Base-by-base conservation (phyloP, 92 coral and sea anemone species). In the Umimayanthus chanpuru region DNA sequence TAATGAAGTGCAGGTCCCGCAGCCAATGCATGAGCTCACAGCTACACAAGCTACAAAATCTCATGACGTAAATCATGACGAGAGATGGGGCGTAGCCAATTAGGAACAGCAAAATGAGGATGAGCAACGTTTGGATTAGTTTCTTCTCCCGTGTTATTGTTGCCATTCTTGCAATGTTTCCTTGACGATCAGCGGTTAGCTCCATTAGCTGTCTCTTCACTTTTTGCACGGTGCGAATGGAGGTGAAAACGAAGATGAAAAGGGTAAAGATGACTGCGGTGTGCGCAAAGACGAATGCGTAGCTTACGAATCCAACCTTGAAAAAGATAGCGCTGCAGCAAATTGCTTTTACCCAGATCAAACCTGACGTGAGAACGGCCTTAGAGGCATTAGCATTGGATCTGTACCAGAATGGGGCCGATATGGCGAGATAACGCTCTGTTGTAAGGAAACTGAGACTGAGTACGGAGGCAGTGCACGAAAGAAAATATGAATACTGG, bases 351-450 rank as follows among this genome's bases (percentile, higher is more conserved):
- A 68, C 53, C 87, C 87, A 83, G 7, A 83, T 50, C 29, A 83
- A 18, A 68, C n/a, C 61, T 14, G 78, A 70, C 29, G 76, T 83
- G 10, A 68, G 44, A 15, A 83, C 16, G 23, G 87, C 78, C 39
- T 83, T 83, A 8, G 39, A 20, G 43, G 66, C 12, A 9, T 76
- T 83, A 32, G 87, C 87, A 9, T 67, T 43, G 5, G 77, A 43
- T 26, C 77, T 70, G 78, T 83, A 83, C 87, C 87, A 83, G 11
- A 83, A 44, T 18, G 87, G 87, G 11, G 87, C 76, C 21, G 77
- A 70, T 44, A 83, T 83, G 30, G 87, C 87, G n/a, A 83, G 64
- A 41, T 83, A 83, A 16, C 87, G 87, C 67, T 83, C 87, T 26
- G 77, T 43, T 44, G 87, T 83, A 49, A 83, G 77, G 29, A 70